Percentiles rank a stretch among this genome's conserved stretches.
These are phyloP conservation scores for Romanogobio albipinnatus DNA, from an alignment of 2,113 vertebrate genomes.

Conservation along the genomic window DNA sequence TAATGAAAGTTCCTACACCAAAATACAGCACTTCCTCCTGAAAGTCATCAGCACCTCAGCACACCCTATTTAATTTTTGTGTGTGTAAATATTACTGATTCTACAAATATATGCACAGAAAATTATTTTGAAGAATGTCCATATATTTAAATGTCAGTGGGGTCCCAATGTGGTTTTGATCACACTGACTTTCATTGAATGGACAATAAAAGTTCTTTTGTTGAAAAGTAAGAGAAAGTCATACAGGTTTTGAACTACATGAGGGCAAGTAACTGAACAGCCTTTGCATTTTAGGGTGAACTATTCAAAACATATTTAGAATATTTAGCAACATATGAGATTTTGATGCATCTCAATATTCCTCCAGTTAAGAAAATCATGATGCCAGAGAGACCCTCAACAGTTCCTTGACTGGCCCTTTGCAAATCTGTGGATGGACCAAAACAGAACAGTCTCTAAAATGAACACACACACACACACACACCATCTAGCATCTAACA, in stretches of 20 bases:
- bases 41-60: constrained; percentile 40
- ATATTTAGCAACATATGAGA: neutral
- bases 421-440: too few relatives aligned
- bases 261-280: neutral
- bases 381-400: too few relatives aligned
- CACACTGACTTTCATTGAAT: neutral
- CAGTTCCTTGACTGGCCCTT: too few relatives aligned
- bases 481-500: too few relatives aligned
- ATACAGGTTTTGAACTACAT: neutral
- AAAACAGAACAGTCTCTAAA: too few relatives aligned
- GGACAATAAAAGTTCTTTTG: neutral
- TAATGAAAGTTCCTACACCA: constrained; percentile 43
- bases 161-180: neutral
- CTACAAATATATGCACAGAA: neutral
- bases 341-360: neutral
- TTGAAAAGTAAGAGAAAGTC: neutral
- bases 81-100: neutral
- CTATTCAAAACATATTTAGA: neutral
- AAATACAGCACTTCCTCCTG: constrained; percentile 25
- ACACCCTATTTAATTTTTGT: neutral
- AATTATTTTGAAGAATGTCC: neutral
- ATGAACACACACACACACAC: too few relatives aligned
- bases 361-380: too few relatives aligned
- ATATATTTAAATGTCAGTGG: neutral
- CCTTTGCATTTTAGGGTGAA: neutral